A percentile compares a stretch with the other conserved stretches of the same genome.
Evolutionary conservation across 1,140 invertebrate genomes (phyloP).

Genomic region (Brachionus manjavacas): DNA sequence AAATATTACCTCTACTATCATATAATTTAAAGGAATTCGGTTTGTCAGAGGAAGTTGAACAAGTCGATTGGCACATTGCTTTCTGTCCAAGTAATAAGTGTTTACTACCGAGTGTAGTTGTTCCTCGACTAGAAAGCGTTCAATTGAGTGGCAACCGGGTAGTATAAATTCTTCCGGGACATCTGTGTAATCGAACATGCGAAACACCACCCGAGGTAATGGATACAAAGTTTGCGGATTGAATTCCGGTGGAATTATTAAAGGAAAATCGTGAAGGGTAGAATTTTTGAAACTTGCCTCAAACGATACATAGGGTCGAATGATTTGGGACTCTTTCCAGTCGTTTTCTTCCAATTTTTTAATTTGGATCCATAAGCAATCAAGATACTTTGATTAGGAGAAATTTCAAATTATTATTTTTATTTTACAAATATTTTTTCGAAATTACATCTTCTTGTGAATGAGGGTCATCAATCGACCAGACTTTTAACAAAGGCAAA

Average conservation of each 20-base stretch:
- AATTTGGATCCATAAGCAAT: constrained; percentile 93
- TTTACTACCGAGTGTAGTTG: constrained; percentile 88
- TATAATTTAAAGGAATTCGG: constrained; percentile 93
- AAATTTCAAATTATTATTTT: not conserved
- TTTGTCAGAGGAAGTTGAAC: constrained; percentile 84
- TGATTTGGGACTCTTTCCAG: constrained; percentile 94
- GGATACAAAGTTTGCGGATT: constrained; percentile 81
- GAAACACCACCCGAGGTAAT: constrained; percentile 64
- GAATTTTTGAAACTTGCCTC: constrained; percentile 83
- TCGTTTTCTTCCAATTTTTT: constrained; percentile 84
- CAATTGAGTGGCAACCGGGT: constrained; percentile 91
- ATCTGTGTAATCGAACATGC: constrained; percentile 95
- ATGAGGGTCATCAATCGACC: constrained; percentile 83
- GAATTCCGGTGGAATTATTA: constrained; percentile 80
- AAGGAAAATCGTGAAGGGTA: constrained; percentile 67
- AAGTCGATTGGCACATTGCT: constrained; percentile 87
- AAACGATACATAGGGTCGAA: constrained; percentile 87
- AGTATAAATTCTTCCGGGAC: constrained; percentile 76
- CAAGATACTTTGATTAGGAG: constrained; percentile 67
- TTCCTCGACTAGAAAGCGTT: constrained; percentile 94
- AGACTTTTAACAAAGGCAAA: constrained; percentile 80
- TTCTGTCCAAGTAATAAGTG: constrained; percentile 78
- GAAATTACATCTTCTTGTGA: constrained; percentile 80
- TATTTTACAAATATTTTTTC: not conserved
- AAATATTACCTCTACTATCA: constrained; percentile 79